Percentiles rank a stretch among this genome's conserved stretches.
These are phyloP conservation scores for Heliconius hortense DNA, from an alignment of 2,888 invertebrate genomes.

Conservation along the genomic window DNA sequence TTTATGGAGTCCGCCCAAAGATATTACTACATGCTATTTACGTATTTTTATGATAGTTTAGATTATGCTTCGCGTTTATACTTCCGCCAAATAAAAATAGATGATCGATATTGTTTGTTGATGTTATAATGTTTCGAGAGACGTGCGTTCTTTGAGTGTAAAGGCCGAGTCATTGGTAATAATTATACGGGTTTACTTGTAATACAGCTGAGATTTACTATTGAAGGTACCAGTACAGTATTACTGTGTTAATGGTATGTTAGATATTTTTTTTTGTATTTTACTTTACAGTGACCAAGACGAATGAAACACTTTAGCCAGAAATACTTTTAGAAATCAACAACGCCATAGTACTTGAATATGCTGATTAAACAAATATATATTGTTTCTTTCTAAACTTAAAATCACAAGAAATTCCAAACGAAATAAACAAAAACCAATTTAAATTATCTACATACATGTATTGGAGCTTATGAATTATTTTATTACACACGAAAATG, in stretches of 20 bases:
- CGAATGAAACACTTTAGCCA: background rate
- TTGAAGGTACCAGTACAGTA: constrained; percentile 32
- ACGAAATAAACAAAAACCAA: constrained; percentile 67
- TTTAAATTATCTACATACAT: constrained; percentile 24
- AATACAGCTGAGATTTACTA: background rate
- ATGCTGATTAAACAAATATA: background rate
- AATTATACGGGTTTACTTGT: constrained; percentile 50
- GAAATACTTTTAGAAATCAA: background rate
- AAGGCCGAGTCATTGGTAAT: constrained; percentile 59
- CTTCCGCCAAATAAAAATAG: constrained; percentile 57
- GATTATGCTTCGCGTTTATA: constrained; percentile 62
- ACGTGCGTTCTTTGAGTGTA: constrained; percentile 12
- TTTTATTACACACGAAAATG: constrained; percentile 57
- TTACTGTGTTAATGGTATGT: constrained; percentile 39
- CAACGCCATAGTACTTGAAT: background rate
- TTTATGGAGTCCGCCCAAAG: constrained; percentile 65
- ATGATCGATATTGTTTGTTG: constrained; percentile 40
- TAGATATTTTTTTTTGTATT: constrained; percentile 36
- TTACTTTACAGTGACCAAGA: background rate
- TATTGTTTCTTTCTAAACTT: no score
- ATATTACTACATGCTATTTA: constrained; percentile 64
- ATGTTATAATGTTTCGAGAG: constrained; percentile 9
- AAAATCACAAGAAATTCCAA: constrained; percentile 52
- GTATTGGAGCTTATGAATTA: constrained; percentile 48
- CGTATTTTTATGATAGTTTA: constrained; percentile 62